These are phyloP conservation scores for Aptenodytes patagonicus DNA, from an alignment of 2,113 vertebrate species.

Conservation along the genomic window DNA sequence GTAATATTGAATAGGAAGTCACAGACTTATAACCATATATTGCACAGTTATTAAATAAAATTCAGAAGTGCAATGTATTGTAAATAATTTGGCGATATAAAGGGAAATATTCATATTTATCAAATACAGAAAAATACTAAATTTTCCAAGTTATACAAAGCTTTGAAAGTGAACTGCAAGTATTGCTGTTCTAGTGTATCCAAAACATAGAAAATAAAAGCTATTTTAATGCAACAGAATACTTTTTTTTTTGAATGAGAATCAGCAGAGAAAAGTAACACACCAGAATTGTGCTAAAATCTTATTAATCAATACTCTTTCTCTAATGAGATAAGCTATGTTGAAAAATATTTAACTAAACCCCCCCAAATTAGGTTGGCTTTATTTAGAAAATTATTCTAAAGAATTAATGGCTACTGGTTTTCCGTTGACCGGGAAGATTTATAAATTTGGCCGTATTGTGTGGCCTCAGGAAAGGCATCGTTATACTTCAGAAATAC, in stretches of 20 bases:
- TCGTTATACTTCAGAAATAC: conserved; percentile 74
- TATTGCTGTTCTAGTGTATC: neutral
- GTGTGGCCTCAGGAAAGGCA: conserved; percentile 10
- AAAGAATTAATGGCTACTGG: neutral
- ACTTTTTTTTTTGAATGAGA: neutral
- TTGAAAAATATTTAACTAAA: neutral
- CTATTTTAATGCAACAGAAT: neutral
- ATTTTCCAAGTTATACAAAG: neutral
- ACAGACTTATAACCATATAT: neutral
- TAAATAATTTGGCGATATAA: neutral
- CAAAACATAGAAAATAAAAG: neutral
- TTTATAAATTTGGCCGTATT: neutral
- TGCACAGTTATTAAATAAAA: neutral
- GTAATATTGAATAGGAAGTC: neutral
- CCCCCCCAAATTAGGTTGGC: neutral
- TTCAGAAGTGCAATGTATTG: neutral
- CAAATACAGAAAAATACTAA: neutral
- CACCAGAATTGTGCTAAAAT: neutral
- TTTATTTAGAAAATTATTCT: neutral
- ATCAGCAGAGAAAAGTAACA: neutral
- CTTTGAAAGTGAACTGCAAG: neutral
- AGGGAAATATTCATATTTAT: neutral
- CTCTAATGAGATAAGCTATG: neutral
- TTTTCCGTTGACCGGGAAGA: neutral
- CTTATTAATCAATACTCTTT: neutral